Conservation (phyloP, 2,113 vertebrate species). For the Anolis sagrei region DNA sequence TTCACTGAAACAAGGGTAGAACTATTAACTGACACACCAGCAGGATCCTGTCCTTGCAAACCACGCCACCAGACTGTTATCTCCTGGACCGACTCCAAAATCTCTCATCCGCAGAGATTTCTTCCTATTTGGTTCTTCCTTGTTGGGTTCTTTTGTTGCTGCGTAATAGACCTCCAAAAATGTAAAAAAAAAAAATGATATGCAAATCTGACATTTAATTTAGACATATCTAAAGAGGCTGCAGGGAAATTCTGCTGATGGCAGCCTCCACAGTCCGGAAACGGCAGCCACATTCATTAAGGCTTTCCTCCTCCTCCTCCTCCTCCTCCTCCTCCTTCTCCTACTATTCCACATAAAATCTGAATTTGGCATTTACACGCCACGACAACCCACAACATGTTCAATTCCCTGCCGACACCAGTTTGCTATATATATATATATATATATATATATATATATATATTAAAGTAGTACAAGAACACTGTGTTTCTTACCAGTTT, state of each 20-base stretch:
- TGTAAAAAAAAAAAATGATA: conserved; percentile 12
- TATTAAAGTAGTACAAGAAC: too few species aligned
- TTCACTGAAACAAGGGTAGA: background rate
- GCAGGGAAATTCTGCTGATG: conserved; percentile 53
- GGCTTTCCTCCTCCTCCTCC: background rate
- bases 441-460: background rate
- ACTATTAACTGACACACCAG: background rate
- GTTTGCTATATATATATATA: background rate
- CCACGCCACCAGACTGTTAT: fast-evolving
- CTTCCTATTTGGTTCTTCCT: fast-evolving
- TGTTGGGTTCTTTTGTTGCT: background rate
- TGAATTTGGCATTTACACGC: background rate
- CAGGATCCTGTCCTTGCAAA: background rate
- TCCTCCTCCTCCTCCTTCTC: background rate
- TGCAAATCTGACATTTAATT: conserved; percentile 75
- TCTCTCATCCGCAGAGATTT: background rate
- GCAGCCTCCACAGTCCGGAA: conserved; percentile 60
- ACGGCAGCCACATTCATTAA: conserved; percentile 20
- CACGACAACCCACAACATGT: background rate
- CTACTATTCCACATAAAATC: background rate
- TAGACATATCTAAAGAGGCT: conserved; percentile 67
- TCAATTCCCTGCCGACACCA: background rate
- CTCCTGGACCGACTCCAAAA: conserved; percentile 10
- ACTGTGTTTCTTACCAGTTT: too few species aligned
- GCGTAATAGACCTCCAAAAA: conserved; percentile 22